phyloP scores from a whole-genome alignment of 2,888 invertebrate genomes.

The Synanthedon vespiformis region DNA sequence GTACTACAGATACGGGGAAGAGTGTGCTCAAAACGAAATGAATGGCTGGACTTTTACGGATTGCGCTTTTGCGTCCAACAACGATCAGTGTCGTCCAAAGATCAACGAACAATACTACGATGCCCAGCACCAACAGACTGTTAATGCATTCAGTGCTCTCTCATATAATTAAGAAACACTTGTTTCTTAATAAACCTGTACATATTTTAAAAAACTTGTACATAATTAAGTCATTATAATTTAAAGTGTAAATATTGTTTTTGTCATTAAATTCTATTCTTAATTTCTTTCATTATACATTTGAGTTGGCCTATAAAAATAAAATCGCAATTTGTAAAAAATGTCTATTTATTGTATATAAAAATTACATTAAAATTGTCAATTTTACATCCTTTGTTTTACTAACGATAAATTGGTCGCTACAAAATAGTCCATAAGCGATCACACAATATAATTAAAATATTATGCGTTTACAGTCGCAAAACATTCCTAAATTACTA shows the following conservation, averaged over 20 bases:
- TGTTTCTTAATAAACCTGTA: too few species aligned
- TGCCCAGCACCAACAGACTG: slow-evolving; percentile 37
- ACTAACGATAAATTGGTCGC: slow-evolving; percentile 67
- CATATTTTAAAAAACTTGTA: slow-evolving; percentile 23
- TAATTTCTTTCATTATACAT: slow-evolving; percentile 8
- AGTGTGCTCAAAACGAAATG: slow-evolving; percentile 43
- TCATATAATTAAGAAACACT: slow-evolving; percentile 15
- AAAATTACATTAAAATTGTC: slow-evolving; percentile 71
- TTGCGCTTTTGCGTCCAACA: slow-evolving; percentile 42
- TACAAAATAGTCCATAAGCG: slow-evolving; percentile 68
- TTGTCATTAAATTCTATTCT: slow-evolving; percentile 3
- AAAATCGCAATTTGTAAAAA: slow-evolving; percentile 52
- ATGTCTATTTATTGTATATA: slow-evolving; percentile 70
- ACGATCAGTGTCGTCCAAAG: slow-evolving; percentile 19
- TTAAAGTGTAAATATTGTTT: slow-evolving; percentile 6
- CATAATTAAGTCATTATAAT: slow-evolving; percentile 24
- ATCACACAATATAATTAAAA: slow-evolving; percentile 38
- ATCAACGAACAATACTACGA: slow-evolving; percentile 53
- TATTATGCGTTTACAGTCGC: slow-evolving; percentile 48
- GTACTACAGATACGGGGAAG: slow-evolving; percentile 50
- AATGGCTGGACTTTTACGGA: slow-evolving; percentile 52
- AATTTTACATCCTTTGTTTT: slow-evolving; percentile 57
- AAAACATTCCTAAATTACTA: slow-evolving; percentile 28
- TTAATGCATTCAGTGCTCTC: slow-evolving; percentile 43
- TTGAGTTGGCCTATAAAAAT: slow-evolving; percentile 1